phyloP scores from a whole-genome alignment of 2,888 invertebrate genomes.

The Ormyrus labotus region DNA sequence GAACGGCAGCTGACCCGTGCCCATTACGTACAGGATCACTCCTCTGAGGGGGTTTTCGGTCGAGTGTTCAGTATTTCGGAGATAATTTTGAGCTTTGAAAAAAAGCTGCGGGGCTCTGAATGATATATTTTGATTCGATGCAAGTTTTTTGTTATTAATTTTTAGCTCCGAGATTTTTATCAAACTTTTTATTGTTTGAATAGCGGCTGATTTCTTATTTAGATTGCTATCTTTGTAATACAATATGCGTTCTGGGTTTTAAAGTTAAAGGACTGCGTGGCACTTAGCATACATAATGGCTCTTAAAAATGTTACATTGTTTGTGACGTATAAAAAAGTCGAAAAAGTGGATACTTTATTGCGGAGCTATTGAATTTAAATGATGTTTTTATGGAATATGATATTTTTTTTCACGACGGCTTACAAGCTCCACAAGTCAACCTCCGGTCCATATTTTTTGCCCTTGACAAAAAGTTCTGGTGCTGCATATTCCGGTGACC shows the following conservation, averaged over 20 bases:
- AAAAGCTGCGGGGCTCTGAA: too few species aligned
- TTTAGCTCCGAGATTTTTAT: too few species aligned
- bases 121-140: too few species aligned
- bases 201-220: background rate
- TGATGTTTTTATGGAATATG: slow-evolving; percentile 36
- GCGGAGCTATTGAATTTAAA: slow-evolving; percentile 23
- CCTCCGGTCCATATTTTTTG: slow-evolving; percentile 84
- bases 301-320: slow-evolving; percentile 16
- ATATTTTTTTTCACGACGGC: slow-evolving; percentile 22
- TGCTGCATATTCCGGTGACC: slow-evolving; percentile 88
- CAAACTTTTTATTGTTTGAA: slow-evolving; percentile 6
- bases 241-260: slow-evolving; percentile 3
- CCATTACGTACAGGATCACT: slow-evolving; percentile 86
- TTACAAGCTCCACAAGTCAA: slow-evolving; percentile 87
- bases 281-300: slow-evolving; percentile 26
- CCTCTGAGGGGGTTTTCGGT: slow-evolving; percentile 77
- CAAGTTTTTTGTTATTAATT: too few species aligned
- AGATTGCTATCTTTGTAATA: slow-evolving; percentile 7
- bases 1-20: slow-evolving; percentile 85
- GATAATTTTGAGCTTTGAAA: too few species aligned
- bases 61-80: too few species aligned
- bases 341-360: slow-evolving; percentile 23
- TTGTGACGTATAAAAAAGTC: background rate
- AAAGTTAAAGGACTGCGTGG: background rate
- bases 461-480: slow-evolving; percentile 85